phyloP scores from a whole-genome alignment of 2,797 vertebrate genomes.

The Muraenolepis orangiensis region DNA sequence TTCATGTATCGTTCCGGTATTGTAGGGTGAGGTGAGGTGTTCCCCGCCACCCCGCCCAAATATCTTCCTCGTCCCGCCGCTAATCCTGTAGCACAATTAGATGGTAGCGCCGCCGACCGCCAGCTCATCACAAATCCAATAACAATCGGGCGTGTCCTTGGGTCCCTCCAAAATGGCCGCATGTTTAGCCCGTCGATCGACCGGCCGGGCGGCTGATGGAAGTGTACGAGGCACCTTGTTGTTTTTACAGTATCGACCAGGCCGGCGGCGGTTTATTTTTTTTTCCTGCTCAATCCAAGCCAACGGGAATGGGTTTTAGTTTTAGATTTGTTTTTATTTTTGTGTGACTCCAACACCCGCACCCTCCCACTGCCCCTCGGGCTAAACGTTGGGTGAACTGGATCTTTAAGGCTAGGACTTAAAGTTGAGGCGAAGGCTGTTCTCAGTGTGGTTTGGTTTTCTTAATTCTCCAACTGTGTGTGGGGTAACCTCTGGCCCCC shows the following conservation, averaged over 20 bases:
- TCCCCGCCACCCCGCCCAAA: conserved; percentile 30
- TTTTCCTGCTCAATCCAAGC: conserved; percentile 42
- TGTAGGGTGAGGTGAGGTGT: conserved; percentile 16
- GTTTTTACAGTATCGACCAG: conserved; percentile 71
- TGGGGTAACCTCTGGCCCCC: not conserved
- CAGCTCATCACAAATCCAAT: conserved; percentile 76
- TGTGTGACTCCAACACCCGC: not conserved
- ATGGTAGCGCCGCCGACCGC: conserved; percentile 65
- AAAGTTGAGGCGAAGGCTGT: not conserved
- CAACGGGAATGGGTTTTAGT: not conserved
- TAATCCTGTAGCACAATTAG: conserved; percentile 70
- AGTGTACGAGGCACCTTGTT: conserved; percentile 46
- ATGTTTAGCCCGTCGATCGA: conserved; percentile 73
- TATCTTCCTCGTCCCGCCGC: conserved; percentile 19
- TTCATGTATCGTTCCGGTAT: not conserved
- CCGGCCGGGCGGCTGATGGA: conserved; percentile 50
- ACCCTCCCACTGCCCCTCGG: too few species aligned
- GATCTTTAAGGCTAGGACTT: not conserved
- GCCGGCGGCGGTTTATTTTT: conserved; percentile 40
- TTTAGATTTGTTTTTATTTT: not conserved
- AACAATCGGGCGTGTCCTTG: conserved; percentile 76
- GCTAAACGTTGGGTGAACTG: not conserved
- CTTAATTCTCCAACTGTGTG: not conserved
- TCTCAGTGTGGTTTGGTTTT: not conserved
- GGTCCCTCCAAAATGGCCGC: conserved; percentile 55